These are phyloP conservation scores for Eupsilia transversa DNA, from an alignment of 2,888 invertebrate species.

Conservation along the genomic window DNA sequence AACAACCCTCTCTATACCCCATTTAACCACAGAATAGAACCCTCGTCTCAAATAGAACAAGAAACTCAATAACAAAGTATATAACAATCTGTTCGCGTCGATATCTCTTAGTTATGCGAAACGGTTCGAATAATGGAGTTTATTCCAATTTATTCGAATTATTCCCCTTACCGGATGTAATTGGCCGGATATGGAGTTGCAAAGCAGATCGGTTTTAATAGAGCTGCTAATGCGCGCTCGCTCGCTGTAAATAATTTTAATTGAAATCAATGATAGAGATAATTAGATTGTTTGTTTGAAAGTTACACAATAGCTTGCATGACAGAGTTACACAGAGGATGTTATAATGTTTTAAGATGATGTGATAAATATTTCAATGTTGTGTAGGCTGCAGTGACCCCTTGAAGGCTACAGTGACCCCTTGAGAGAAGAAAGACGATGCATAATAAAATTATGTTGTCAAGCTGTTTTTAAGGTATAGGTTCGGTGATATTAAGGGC, in stretches of 20 bases:
- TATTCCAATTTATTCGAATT: constrained; percentile 49
- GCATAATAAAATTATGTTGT: not conserved
- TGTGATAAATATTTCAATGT: no score
- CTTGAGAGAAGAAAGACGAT: not conserved
- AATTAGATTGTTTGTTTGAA: constrained; percentile 38
- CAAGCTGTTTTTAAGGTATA: not conserved
- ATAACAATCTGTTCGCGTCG: constrained; percentile 39
- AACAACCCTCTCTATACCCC: constrained; percentile 46
- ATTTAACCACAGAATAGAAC: constrained; percentile 40
- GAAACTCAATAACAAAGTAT: constrained; percentile 51
- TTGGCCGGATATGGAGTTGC: constrained; percentile 48
- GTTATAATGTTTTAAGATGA: no score
- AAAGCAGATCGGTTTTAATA: constrained; percentile 49
- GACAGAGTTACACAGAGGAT: no score
- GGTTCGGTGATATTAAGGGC: not conserved
- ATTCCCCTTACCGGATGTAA: constrained; percentile 49
- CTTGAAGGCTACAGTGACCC: not conserved
- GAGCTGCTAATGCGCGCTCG: constrained; percentile 37
- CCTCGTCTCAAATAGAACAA: constrained; percentile 26
- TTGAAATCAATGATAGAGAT: constrained; percentile 50
- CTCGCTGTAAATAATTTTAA: constrained; percentile 46
- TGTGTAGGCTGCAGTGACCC: not conserved
- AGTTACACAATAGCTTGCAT: constrained; percentile 5
- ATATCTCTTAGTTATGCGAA: constrained; percentile 60
- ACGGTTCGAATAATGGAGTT: constrained; percentile 50